These are phyloP conservation scores for Athripsodes cinereus DNA, from an alignment of 2,888 invertebrate species.

Conservation along the genomic window DNA sequence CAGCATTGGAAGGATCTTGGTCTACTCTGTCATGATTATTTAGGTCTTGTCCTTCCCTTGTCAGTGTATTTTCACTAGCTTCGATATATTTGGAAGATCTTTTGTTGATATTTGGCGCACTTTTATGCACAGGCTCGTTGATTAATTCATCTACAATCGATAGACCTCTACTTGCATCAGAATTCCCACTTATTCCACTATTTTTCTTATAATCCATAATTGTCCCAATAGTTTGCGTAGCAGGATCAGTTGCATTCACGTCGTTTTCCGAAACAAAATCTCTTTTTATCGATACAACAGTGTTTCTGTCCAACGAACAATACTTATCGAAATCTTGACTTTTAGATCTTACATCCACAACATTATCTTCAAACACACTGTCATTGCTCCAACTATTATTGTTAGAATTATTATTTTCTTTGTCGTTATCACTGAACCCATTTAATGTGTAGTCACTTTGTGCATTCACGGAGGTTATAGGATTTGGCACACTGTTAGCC, in stretches of 20 bases:
- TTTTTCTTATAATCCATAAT: constrained; percentile 1
- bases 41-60: background rate
- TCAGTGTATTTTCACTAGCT: background rate
- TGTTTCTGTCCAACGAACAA: background rate
- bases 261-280: constrained; percentile 4
- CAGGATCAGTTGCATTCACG: background rate
- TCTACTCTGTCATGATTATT: too few relatives aligned
- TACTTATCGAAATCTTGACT: background rate
- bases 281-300: background rate
- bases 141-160: constrained; percentile 7
- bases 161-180: constrained; percentile 1
- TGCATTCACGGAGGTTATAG: background rate
- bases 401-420: background rate
- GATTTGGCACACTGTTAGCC: background rate
- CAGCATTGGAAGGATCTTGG: too few relatives aligned
- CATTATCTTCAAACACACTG: background rate
- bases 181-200: background rate
- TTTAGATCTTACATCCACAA: background rate
- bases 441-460: too few relatives aligned
- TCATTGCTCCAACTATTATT: background rate
- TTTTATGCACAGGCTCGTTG: constrained; percentile 4
- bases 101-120: too few relatives aligned
- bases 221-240: background rate
- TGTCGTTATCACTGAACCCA: too few relatives aligned
- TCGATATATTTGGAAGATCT: background rate